Evolutionary conservation across 2,797 vertebrate genomes (phyloP), one percentile per base, ranked within the genome.

Genomic region (Neosilurus mollespiculum): DNA sequence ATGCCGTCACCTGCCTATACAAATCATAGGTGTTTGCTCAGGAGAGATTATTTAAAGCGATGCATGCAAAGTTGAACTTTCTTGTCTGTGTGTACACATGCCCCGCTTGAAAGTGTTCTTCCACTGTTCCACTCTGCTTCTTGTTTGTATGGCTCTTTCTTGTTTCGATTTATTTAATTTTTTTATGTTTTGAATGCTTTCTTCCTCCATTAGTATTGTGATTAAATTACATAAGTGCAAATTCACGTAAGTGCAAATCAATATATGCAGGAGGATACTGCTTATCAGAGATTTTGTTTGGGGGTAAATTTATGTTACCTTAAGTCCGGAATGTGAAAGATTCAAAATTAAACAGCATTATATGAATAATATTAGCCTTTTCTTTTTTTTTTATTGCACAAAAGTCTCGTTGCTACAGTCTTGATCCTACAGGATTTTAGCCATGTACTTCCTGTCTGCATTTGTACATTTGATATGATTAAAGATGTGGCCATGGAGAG

Each of bases 241-340:
- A 77, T 81, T 30, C 30, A 73, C 67, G 43, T 54, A 85, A 79
- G 69, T 81, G 78, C 83, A 75, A 34, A 77, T 81, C 64, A 75
- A 62, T 78, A 81, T 56, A 64, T 70, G 43, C 64, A 30, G n/a
- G 53, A 86, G 84, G 80, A 67, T 53, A 54, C 64, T 73, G 75
- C 30, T 70, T 20, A 58, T 70, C 80, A 24, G 62, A 49, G 6
- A 70, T 58, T 81, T 59, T 78, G 66, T 77, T 65, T 4, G 34
- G 37, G 72, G 64, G 80, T 66, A 82, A 75, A 58, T 85, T 88
- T 86, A 64, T 54, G 82, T 87, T 84, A 80, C 84, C 84, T 81
- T 84, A 72, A 70, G 79, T 83, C 86, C 71, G 83, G 73, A 80
- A 56, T 82, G 65, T 76, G 82, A 84, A 67, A 1, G 30, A 49